These are phyloP conservation scores for Sebastes melanostomus DNA, from an alignment of 2,797 vertebrate genomes.

Conservation along the genomic window DNA sequence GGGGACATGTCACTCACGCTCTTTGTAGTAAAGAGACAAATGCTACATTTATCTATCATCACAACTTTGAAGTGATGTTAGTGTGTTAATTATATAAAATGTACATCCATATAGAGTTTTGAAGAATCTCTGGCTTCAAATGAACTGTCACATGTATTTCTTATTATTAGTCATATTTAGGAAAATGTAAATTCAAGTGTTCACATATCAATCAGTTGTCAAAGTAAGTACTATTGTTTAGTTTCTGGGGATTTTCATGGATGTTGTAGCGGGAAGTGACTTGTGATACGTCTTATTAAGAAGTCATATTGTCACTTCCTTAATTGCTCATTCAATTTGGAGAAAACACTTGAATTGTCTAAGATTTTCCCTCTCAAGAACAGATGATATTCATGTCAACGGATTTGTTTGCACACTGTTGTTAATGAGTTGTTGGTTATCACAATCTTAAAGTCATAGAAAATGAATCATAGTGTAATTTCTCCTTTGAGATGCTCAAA, in stretches of 20 bases:
- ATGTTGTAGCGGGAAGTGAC: not conserved
- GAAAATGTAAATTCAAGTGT: not conserved
- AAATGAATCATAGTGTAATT: slow-evolving; percentile 20
- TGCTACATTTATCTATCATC: too few species aligned
- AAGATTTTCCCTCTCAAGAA: not conserved
- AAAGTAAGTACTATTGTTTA: not conserved
- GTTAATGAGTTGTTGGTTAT: not conserved
- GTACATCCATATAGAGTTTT: not conserved
- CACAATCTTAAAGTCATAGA: not conserved
- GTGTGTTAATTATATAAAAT: too few species aligned
- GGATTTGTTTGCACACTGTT: not conserved
- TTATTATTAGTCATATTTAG: not conserved
- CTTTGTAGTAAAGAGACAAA: too few species aligned
- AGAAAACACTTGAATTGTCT: not conserved
- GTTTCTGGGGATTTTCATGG: not conserved
- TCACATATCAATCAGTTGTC: not conserved
- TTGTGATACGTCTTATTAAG: not conserved
- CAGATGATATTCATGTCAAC: not conserved
- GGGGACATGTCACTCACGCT: too few species aligned
- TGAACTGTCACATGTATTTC: not conserved
- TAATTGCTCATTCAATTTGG: not conserved
- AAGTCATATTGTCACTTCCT: not conserved
- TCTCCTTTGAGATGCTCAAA: slow-evolving; percentile 26
- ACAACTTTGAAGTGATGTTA: too few species aligned
- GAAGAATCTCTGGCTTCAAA: not conserved